These are phyloP conservation scores for Amblyopsis hoosieri DNA, from an alignment of 2,797 vertebrate species.

Conservation along the genomic window DNA sequence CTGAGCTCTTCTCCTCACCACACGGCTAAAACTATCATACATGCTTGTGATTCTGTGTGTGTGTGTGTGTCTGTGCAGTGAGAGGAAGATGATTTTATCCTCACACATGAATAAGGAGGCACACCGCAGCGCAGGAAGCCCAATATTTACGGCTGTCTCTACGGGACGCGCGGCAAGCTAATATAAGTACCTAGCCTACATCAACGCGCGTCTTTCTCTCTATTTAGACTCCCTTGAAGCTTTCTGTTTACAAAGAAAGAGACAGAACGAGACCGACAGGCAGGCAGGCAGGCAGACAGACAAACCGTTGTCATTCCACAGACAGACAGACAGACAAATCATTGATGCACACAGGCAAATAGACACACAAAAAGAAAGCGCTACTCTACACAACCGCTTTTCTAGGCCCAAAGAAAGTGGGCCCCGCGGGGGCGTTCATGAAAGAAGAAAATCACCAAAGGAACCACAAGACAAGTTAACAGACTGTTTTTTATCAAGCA, in stretches of 20 bases:
- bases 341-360: background rate
- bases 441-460: constrained; percentile 23
- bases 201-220: constrained; percentile 33
- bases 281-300: constrained; percentile 8
- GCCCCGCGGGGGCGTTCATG: background rate
- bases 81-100: constrained; percentile 60
- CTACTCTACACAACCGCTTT: background rate
- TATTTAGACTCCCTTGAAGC: constrained; percentile 17
- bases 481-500: constrained; percentile 71
- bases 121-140: constrained; percentile 61
- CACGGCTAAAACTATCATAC: constrained; percentile 29
- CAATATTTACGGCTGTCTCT: constrained; percentile 68
- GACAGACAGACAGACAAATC: background rate
- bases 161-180: constrained; percentile 39
- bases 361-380: background rate
- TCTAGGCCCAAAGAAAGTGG: background rate
- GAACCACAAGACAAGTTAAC: constrained; percentile 60
- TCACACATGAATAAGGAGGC: constrained; percentile 62
- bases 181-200: constrained; percentile 1
- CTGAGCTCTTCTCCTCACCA: no score
- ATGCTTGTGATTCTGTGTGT: constrained; percentile 13
- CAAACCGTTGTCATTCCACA: background rate
- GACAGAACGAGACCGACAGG: constrained; percentile 12
- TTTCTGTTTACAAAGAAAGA: constrained; percentile 37
- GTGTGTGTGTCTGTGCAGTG: constrained; percentile 22